Base-by-base conservation (phyloP, 2,888 invertebrate genomes). In the Bursaphelenchus okinawaensis region DNA sequence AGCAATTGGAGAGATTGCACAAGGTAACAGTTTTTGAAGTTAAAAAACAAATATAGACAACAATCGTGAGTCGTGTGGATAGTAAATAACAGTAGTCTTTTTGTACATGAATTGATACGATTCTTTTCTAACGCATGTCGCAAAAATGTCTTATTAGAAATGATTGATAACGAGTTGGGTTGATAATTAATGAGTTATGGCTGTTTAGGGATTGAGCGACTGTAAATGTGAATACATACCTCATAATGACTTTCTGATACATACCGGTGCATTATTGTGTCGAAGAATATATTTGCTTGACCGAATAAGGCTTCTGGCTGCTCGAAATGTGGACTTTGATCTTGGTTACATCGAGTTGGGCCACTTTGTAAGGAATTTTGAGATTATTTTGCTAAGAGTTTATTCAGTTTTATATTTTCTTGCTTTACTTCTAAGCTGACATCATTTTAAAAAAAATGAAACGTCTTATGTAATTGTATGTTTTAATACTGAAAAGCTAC, bases 261-360 rank as follows among this genome's bases (percentile, higher is more conserved):
- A 55, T 31, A 29, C 71, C 40, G 66, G 63, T 6, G 54, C 67
- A 12, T 26, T 60, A n/a, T 28, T 71, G 7, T 40, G 74, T 16
- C 50, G 29, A 22, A 23, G 73, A 28, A 54, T 71, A 29, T 24
- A 58, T 16, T 55, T 12, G 7, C 52, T 71, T 9, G 71, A 71
- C 31, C 51, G 27, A 24, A 52, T 71, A 20, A 66, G 74, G 20
- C 50, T 71, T 22, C 23, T 68, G 20, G 74, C 68, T 51, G 62
- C 52, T 22, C 23, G 60, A 40, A 58, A 65, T 24, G 59, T 59
- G 55, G 61, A 74, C 29, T 62, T 51, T 26, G 74, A 61, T 16
- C 28, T 74, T 29, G 71, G 74, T 9, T 71, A 62, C 52, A 28
- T 71, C 22, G 67, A 71, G 63, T 54, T 56, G 20, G 57, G 58